Conservation (phyloP, 2,888 invertebrate genomes). For the Polymixis lichenea region DNA sequence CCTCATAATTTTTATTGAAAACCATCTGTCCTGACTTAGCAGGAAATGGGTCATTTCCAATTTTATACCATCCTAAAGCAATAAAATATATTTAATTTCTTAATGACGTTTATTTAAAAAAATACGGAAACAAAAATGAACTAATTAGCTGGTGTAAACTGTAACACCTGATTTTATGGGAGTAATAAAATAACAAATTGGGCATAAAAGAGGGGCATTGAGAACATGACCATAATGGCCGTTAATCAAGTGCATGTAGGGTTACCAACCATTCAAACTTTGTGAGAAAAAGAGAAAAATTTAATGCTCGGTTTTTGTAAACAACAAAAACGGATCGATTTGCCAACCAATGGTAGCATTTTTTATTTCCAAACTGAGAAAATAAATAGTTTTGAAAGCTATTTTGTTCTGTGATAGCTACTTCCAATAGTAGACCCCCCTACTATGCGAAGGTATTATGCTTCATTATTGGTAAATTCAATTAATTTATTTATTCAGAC, state of each 20-base stretch:
- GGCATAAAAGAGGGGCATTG: constrained; percentile 69
- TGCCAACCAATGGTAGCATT: too few relatives aligned
- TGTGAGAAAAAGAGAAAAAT: neutral
- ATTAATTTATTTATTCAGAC: too few relatives aligned
- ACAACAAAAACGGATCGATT: too few relatives aligned
- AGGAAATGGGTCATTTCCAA: constrained; percentile 23
- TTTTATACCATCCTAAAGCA: constrained; percentile 11
- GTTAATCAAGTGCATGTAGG: constrained; percentile 70
- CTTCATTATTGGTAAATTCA: too few relatives aligned
- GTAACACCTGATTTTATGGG: constrained; percentile 81
- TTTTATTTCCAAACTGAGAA: too few relatives aligned
- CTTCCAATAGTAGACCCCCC: too few relatives aligned
- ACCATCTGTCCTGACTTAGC: neutral
- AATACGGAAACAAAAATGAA: constrained; percentile 46
- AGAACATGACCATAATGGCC: constrained; percentile 67
- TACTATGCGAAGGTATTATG: too few relatives aligned
- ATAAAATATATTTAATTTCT: constrained; percentile 47
- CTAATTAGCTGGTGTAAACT: constrained; percentile 70
- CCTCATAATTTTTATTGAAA: too few relatives aligned
- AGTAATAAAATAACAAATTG: constrained; percentile 78
- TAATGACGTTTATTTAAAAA: constrained; percentile 39
- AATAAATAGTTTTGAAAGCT: too few relatives aligned
- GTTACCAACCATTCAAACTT: constrained; percentile 8
- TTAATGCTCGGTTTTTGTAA: too few relatives aligned
- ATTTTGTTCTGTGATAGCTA: too few relatives aligned